Base-by-base conservation (phyloP, 2,113 vertebrate genomes). In the Nipponia nippon region DNA sequence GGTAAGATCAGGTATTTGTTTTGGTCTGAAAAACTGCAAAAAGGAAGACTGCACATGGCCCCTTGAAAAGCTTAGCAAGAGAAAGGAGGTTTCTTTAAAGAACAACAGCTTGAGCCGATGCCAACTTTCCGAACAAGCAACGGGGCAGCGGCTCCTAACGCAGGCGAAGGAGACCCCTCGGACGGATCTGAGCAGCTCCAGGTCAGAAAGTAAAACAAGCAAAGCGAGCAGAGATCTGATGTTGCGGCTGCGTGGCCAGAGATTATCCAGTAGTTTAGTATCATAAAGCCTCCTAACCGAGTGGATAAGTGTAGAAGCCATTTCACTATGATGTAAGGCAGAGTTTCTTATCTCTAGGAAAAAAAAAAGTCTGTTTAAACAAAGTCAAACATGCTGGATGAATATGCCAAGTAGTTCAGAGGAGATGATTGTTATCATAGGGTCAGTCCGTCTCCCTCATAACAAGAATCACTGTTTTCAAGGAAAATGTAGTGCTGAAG, bases 261-360 rank as follows among this genome's bases (percentile, higher is more conserved):
- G 92, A 83, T 96, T 92, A 89, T 70, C 81, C 87, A 0, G 29
- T 83, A 84, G 87, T 73, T 85, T 62, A 61, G 63, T 34, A 23
- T 78, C 89, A 96, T 75, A 62, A 93, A 93, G 86, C 85, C 79
- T 95, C 92, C 93, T 88, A 62, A 34, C 70, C 52, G 7, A 50
- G 44, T 3, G 83, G 79, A 32, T 80, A 88, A 90, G 79, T 62
- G 13, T 13, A 63, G 95, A 58, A 89, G 81, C 81, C 8, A 2
- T 67, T 89, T 36, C 89, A 4, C 67, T n/a, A 5, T 34, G 47
- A 6, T 34, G 47, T 6, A 11, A 81, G 79, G 78, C 30, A 16
- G 63, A 81, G 50, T 71, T 89, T 32, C 83, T 56, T 70, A 89
- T 81, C 76, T 69, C 87, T 30, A 30, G 75, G 16, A 26, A 40